These are phyloP conservation scores for Rhombomys opimus DNA, from an alignment of 2,113 vertebrate genomes.

Conservation along the genomic window DNA sequence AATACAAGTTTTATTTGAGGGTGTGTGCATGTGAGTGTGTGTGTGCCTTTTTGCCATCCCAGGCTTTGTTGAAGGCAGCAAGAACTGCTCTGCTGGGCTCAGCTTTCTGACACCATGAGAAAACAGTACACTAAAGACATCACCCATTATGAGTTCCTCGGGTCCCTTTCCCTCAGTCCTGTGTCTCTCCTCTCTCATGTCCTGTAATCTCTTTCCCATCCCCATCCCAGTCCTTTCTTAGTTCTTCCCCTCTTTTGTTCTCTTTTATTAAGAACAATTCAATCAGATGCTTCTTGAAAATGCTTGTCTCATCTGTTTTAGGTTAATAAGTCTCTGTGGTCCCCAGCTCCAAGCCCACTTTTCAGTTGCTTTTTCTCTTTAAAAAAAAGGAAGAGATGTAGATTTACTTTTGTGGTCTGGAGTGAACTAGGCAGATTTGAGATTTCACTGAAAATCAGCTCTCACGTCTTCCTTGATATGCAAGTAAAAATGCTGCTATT, in stretches of 20 bases:
- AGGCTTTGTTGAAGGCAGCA: conserved; percentile 54
- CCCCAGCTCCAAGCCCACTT: neutral
- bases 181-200: neutral
- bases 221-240: neutral
- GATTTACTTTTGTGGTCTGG: conserved; percentile 1
- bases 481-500: neutral
- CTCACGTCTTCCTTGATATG: neutral
- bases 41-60: conserved; percentile 69
- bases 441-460: neutral
- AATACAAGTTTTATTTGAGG: conserved; percentile 73
- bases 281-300: neutral
- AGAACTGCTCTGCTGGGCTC: conserved; percentile 47
- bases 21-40: neutral
- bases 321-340: neutral
- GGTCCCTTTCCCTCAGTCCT: neutral
- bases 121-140: conserved; percentile 46
- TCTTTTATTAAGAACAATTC: neutral
- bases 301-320: neutral
- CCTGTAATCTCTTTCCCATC: neutral
- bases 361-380: neutral
- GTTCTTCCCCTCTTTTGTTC: neutral
- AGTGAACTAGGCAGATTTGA: conserved; percentile 10
- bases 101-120: conserved; percentile 36
- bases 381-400: neutral
- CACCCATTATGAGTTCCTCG: neutral